Evolutionary conservation across 2,113 vertebrate genomes (phyloP), one percentile per base, ranked within the genome.

Genomic region (Nothobranchius furzeri): DNA sequence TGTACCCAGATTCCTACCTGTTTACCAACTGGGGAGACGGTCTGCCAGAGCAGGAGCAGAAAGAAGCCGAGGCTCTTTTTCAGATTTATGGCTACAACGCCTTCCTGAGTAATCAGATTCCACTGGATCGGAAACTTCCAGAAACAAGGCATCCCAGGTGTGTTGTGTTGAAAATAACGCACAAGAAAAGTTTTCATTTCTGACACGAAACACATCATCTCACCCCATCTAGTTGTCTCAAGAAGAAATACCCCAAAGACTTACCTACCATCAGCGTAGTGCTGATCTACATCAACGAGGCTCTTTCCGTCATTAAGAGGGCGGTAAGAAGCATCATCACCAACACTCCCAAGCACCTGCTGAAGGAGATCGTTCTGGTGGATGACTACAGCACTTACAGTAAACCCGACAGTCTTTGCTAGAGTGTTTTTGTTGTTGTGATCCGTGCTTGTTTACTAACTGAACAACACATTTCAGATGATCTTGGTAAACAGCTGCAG

Each of bases 311-410:
- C 59, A 83, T 95, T 63, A 79, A 93, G 46, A 75, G 91, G 57
- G 93, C 93, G 9, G 65, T 94, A 58, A 55, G 58, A 49, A 93
- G 92, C 56, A 60, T 94, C 71, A 92, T 94, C 52, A 82, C 88
- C 59, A 65, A 75, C 82, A 95, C 92, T 0, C 92, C 92, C 0
- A n/a, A 85, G 47, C 85, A 25, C 43, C 73, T 94, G 56, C 71
- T 95, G 66, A 94, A 87, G 70, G 92, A 95, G 67, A 91, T 94
- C 56, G 84, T 94, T 58, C 87, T 95, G 55, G 91, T 95, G 64
- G 94, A 94, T 7, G 93, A 95, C 70, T 81, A 69, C 43, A 94
- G 94, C 73, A 90, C 84, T 25, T 89, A 93, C 6, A 87, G 93
- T 94, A 72, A 85, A 91, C 82, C 43, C 2, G 24, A 6, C 1